Evolutionary conservation across 1,140 invertebrate genomes (phyloP).

Genomic region (Calycopis cecrops): DNA sequence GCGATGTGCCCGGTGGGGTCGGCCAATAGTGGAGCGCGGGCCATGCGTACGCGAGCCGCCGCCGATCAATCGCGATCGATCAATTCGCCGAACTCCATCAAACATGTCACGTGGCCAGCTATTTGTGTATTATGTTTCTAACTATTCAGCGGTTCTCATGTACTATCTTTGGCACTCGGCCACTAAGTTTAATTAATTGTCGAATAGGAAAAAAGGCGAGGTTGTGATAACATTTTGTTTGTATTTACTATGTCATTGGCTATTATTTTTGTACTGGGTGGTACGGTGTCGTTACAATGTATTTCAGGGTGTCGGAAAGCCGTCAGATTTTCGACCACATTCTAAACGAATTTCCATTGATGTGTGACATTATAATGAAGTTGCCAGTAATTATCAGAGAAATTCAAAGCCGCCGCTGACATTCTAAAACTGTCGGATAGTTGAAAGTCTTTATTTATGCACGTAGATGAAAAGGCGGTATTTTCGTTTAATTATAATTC

Average conservation of each 20-base stretch:
- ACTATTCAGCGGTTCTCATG: neutral
- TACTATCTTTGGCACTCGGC: neutral
- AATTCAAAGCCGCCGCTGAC: neutral
- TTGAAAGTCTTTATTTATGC: constrained; percentile 1
- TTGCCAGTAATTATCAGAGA: too few relatives aligned
- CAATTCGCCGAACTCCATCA: constrained; percentile 48
- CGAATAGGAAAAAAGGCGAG: neutral
- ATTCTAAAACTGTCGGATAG: constrained; percentile 1
- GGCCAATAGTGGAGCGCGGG: constrained; percentile 47
- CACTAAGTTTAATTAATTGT: constrained; percentile 5
- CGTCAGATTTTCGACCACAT: neutral
- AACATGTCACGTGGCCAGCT: constrained; percentile 2
- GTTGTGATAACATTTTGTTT: too few relatives aligned
- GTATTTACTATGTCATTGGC: too few relatives aligned
- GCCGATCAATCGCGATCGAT: constrained; percentile 61
- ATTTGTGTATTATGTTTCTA: neutral
- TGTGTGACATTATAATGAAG: neutral
- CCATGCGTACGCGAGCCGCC: constrained; percentile 40
- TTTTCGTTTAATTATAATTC: constrained; percentile 18
- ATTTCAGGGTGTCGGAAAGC: too few relatives aligned
- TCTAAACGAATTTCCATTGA: neutral
- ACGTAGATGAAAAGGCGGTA: constrained; percentile 5
- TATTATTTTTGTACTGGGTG: too few relatives aligned
- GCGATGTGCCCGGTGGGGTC: constrained; percentile 41
- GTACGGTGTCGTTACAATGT: too few relatives aligned